These are phyloP conservation scores for Belonocnema kinseyi DNA, from an alignment of 1,140 invertebrate species.

Conservation along the genomic window DNA sequence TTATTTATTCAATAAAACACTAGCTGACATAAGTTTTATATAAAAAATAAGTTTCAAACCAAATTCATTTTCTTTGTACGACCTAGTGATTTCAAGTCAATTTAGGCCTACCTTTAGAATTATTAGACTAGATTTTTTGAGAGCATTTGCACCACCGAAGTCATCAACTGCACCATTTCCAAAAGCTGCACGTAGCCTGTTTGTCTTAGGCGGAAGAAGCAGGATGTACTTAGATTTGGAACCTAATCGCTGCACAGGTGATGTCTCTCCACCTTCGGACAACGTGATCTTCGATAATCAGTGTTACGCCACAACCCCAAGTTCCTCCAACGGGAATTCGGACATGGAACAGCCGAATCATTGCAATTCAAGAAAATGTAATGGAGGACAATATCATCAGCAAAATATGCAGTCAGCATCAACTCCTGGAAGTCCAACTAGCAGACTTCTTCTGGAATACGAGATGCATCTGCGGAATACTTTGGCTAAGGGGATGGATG, in stretches of 20 bases:
- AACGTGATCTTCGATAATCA: slow-evolving; percentile 95
- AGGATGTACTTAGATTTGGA: slow-evolving; percentile 90
- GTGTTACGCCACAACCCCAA: slow-evolving; percentile 94
- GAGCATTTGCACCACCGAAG: slow-evolving; percentile 39
- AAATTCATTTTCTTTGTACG: too few relatives aligned
- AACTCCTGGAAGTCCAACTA: slow-evolving; percentile 89
- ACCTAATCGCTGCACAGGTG: slow-evolving; percentile 81
- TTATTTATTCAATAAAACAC: too few relatives aligned
- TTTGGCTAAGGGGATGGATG: slow-evolving; percentile 95
- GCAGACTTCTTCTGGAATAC: slow-evolving; percentile 91
- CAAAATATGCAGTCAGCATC: slow-evolving; percentile 78
- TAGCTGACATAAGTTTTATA: too few relatives aligned
- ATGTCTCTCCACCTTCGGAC: slow-evolving; percentile 91
- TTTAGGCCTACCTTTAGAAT: neutral
- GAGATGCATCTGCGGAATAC: slow-evolving; percentile 96
- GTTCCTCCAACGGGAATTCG: slow-evolving; percentile 92
- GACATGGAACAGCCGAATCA: slow-evolving; percentile 86
- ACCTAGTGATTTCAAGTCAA: too few relatives aligned
- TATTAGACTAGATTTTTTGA: slow-evolving; percentile 1
- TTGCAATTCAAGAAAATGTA: slow-evolving; percentile 78
- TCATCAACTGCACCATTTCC: slow-evolving; percentile 53
- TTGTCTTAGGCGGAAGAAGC: slow-evolving; percentile 74
- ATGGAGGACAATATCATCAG: slow-evolving; percentile 71
- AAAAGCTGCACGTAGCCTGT: slow-evolving; percentile 68
- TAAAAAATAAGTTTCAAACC: too few relatives aligned